Conservation (phyloP, 2,797 vertebrate species). For the Malurus leucopterus region DNA sequence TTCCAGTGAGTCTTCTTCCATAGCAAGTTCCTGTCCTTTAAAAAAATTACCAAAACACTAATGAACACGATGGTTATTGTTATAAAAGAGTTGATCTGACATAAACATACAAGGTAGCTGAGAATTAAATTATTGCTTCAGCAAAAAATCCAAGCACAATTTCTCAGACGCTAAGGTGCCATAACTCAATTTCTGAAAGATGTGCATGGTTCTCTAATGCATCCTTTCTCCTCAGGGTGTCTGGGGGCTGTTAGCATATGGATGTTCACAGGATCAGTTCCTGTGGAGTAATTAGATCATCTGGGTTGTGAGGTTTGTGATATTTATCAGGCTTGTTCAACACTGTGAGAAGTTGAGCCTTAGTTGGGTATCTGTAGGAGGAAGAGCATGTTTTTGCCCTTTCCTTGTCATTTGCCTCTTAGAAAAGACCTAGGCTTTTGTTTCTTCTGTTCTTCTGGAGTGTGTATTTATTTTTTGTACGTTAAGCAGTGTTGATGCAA, state of each 20-base stretch:
- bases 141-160: background rate
- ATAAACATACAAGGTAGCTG: background rate
- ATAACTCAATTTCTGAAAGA: background rate
- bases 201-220: background rate
- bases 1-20: background rate
- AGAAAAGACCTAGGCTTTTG: background rate
- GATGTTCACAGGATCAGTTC: background rate
- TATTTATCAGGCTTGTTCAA: background rate
- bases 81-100: background rate
- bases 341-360: background rate
- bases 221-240: background rate
- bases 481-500: background rate
- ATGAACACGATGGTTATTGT: background rate
- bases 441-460: background rate
- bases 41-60: background rate
- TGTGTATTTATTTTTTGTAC: background rate
- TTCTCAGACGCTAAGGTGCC: background rate
- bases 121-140: background rate
- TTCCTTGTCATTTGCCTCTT: background rate
- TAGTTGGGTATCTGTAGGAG: background rate
- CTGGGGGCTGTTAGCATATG: background rate
- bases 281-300: background rate
- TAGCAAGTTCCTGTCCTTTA: accelerated
- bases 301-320: background rate
- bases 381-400: background rate